Conservation (phyloP, 2,797 vertebrate species). For the Danio jaintianensis region DNA sequence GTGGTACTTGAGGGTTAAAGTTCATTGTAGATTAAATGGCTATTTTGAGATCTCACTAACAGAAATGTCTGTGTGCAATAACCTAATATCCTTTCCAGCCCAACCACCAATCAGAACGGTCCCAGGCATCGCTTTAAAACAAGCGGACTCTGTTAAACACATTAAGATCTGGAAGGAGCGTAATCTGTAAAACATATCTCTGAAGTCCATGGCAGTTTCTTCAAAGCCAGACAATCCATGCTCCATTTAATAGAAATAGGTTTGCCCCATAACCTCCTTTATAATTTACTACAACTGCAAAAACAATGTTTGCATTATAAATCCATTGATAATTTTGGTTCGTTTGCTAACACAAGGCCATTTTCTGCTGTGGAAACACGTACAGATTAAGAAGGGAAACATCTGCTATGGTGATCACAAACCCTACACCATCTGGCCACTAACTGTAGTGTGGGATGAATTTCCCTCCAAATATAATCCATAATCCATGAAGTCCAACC, state of each 20-base stretch:
- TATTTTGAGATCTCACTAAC: not conserved
- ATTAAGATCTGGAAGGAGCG: slow-evolving; percentile 36
- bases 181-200: slow-evolving; percentile 50
- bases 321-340: slow-evolving; percentile 30
- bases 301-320: slow-evolving; percentile 18
- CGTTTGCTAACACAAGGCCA: not conserved
- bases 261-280: slow-evolving; percentile 5
- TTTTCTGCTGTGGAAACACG: slow-evolving; percentile 4
- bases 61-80: slow-evolving; percentile 45
- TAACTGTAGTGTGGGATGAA: slow-evolving; percentile 23
- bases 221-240: slow-evolving; percentile 13
- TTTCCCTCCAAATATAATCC: slow-evolving; percentile 41
- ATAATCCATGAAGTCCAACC: slow-evolving; percentile 38
- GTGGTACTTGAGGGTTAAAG: not conserved
- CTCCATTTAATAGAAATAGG: slow-evolving; percentile 19
- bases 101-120: slow-evolving; percentile 32
- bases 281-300: slow-evolving; percentile 24
- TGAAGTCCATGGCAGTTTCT: slow-evolving; percentile 3
- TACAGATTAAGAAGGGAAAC: slow-evolving; percentile 21
- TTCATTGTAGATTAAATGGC: not conserved
- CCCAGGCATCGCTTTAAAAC: slow-evolving; percentile 13
- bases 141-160: slow-evolving; percentile 43
- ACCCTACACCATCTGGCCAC: slow-evolving; percentile 30
- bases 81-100: slow-evolving; percentile 42
- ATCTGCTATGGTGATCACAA: slow-evolving; percentile 40